Evolutionary conservation across 2,113 vertebrate genomes (phyloP), one percentile per base, ranked within the genome.

Genomic region (Mellivora capensis): DNA sequence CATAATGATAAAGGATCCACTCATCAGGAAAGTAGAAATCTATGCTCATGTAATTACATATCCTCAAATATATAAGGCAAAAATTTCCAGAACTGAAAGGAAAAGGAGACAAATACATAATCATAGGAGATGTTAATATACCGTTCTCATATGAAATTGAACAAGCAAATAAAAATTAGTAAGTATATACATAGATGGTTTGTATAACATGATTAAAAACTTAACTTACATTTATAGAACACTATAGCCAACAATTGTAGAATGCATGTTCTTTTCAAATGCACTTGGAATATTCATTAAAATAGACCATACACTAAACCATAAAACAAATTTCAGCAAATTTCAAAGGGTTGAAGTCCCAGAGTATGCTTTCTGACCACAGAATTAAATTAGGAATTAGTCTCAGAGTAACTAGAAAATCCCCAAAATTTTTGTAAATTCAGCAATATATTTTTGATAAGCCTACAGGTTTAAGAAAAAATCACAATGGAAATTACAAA

Each of bases 371-470:
- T 82, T 57, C 27, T 47, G n/a, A 39, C 11, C 11, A 67, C 8
- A 47, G 29, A 87, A 83, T 61, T 81, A 59, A 69, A 42, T 34
- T 71, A 87, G 39, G 87, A 79, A 49, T 54, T 37, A 93, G 2
- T 61, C 79, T 52, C n/a, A 88, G 17, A 88, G 3, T 25, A 54
- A 76, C 13, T 49, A 76, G 64, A 91, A 91, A 82, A 83, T 71
- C 64, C 4, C 6, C 18, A n/a, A 67, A 81, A 69, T 59, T 9
- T 44, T 54, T 81, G 6, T 47, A 86, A 85, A 80, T 64, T 54
- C 81, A 95, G 21, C 6, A 67, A 90, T 31, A 85, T 74, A 67
- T n/a, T 86, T 93, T 93, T 47, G 72, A 80, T 80, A 95, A 86
- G 31, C 9, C 7, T 23, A 64, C 72, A 69, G 34, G 8, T 54